Conservation (phyloP, 2,113 vertebrate species). For the Eretmodus cyanostictus region DNA sequence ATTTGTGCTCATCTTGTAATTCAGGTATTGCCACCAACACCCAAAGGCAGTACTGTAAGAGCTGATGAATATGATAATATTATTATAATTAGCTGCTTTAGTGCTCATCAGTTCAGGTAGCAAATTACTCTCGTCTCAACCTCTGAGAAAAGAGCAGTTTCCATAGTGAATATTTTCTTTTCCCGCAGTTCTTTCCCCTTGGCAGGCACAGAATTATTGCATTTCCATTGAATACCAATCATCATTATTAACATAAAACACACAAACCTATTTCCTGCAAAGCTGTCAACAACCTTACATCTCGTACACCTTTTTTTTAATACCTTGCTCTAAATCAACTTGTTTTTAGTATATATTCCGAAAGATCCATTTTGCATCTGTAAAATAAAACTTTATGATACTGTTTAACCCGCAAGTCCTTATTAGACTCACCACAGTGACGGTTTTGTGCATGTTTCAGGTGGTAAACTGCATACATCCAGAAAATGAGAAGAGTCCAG, state of each 20-base stretch:
- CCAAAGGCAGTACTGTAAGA: not conserved
- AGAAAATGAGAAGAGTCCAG: constrained; percentile 88
- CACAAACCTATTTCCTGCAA: not conserved
- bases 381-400: not conserved
- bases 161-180: not conserved
- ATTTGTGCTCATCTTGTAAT: not conserved
- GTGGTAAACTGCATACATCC: constrained; percentile 96
- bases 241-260: not conserved
- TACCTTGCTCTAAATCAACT: not conserved
- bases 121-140: not conserved
- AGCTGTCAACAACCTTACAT: not conserved
- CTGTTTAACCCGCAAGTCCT: not conserved
- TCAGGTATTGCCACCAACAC: not conserved
- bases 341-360: not conserved
- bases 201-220: not conserved
- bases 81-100: constrained; percentile 45
- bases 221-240: not conserved
- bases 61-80: constrained; percentile 9
- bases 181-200: not conserved
- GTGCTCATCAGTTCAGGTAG: constrained; percentile 31
- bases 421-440: not conserved
- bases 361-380: not conserved
- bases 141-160: constrained; percentile 3
- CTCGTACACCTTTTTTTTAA: not conserved
- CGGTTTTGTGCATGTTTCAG: constrained; percentile 53